phyloP scores from a whole-genome alignment of 1,140 invertebrate genomes.

The Drosophila parabipectinata region DNA sequence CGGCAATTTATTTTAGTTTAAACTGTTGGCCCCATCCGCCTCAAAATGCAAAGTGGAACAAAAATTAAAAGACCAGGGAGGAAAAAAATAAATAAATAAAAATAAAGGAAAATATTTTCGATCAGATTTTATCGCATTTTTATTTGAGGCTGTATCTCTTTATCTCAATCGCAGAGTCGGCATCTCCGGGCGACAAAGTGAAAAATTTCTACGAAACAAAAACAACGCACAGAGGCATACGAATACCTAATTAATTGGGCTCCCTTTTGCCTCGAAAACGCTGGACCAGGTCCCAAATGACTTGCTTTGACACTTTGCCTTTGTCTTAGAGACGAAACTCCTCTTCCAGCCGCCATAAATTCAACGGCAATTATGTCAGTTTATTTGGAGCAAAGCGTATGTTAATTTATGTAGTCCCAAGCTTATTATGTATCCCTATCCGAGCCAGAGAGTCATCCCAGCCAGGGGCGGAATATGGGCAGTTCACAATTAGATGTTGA shows the following conservation, averaged over 20 bases:
- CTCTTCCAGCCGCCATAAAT: conserved; percentile 60
- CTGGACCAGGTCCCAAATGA: conserved; percentile 66
- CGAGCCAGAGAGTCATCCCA: not conserved
- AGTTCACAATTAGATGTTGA: conserved; percentile 78
- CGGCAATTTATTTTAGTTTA: conserved; percentile 62
- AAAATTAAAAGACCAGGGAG: conserved; percentile 41
- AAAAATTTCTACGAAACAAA: conserved; percentile 54
- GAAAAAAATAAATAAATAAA: conserved; percentile 9
- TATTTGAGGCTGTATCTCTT: conserved; percentile 44
- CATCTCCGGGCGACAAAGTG: conserved; percentile 72
- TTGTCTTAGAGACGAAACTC: conserved; percentile 64
- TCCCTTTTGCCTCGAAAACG: conserved; percentile 14
- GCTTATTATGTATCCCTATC: conserved; percentile 12
- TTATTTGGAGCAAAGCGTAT: conserved; percentile 80
- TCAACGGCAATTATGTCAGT: conserved; percentile 80
- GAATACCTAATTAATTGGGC: conserved; percentile 75
- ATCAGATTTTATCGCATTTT: conserved; percentile 70
- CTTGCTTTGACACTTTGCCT: conserved; percentile 80
- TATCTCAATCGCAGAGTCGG: conserved; percentile 58
- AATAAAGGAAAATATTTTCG: conserved; percentile 52
- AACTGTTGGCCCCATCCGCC: conserved; percentile 5
- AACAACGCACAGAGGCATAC: conserved; percentile 54
- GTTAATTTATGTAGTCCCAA: conserved; percentile 66
- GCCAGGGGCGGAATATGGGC: conserved; percentile 61
- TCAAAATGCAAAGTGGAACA: conserved; percentile 51